Percentiles rank a stretch among this genome's conserved stretches.
phyloP scores from a whole-genome alignment of 2,888 invertebrate species.

The Luperina testacea region DNA sequence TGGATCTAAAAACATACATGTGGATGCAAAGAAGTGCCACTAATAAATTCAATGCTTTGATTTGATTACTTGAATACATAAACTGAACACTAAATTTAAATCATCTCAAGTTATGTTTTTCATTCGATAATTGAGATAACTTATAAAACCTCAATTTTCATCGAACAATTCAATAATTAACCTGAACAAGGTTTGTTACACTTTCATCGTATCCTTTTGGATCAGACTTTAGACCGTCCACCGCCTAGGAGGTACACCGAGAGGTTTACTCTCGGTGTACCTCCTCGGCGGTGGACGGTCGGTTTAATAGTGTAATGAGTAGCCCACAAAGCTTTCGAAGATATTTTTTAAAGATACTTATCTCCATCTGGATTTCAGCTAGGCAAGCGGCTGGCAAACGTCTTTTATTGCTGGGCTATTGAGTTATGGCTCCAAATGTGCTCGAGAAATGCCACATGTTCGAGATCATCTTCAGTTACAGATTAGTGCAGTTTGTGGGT shows the following conservation, averaged over 20 bases:
- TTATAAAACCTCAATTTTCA: neutral
- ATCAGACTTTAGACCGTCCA: neutral
- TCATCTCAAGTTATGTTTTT: neutral
- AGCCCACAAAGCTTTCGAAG: neutral
- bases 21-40: neutral
- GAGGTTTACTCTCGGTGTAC: too few species aligned
- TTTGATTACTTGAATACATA: neutral
- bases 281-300: neutral
- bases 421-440: conserved; percentile 17
- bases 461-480: conserved; percentile 3
- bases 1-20: neutral
- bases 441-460: conserved; percentile 17
- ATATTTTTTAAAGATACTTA: conserved; percentile 39
- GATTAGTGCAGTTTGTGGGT: conserved; percentile 8
- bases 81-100: neutral
- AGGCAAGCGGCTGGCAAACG: conserved; percentile 22
- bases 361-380: conserved; percentile 27
- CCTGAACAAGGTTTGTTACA: neutral
- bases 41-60: neutral
- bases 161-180: neutral
- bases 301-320: neutral
- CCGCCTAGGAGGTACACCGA: too few species aligned
- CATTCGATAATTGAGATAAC: neutral
- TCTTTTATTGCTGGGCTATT: conserved; percentile 28
- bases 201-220: neutral